Base-by-base conservation (phyloP, 2,113 vertebrate genomes). In the Syngnathus scovelli region DNA sequence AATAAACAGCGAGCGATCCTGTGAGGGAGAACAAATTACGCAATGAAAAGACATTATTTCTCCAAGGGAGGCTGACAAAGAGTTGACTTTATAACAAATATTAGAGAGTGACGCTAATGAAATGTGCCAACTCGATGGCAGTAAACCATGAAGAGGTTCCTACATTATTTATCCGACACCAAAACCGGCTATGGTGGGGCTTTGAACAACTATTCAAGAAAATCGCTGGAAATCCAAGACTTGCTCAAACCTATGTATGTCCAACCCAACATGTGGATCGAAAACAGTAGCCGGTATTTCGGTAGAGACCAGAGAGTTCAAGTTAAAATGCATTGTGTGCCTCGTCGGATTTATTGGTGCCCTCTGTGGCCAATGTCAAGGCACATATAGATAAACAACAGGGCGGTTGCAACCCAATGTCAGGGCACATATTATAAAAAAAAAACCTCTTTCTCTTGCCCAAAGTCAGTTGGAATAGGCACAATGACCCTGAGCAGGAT, bases 351-450 rank as follows among this genome's bases (percentile, higher is more conserved):
- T 58, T 58, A 58, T 58, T 36, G 27, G 55, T 36, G 6, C 27
- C 55, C 55, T 36, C 15, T 33, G 13, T 13, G 54, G 4, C 33
- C 54, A 56, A 56, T 56, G 23, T 33, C 54, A 56, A 56, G 23
- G 54, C 23, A 56, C 23, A 56, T 33, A 56, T 56, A 56, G 54
- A 56, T 13, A 56, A 56, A 56, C 54, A 56, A 56, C 33, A 23
- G 5, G 33, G 23, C 6, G 5, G 54, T 23, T 12, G 23, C 54
- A 12, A 27, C 27, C 6, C 55, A 36, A 58, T 58, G 55, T 58
- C 27, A 58, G 15, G 55, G 7, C 55, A 36, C 55, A 58, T 56
- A 33, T 6, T 2, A 15, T 18, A 6, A 36, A 33, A 58, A 12
- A 36, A 58, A 5, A 58, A 33, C 9, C 27, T 36, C 55, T 36